A percentile compares a stretch with the other conserved stretches of the same genome.
Evolutionary conservation across 2,888 invertebrate genomes (phyloP).

Genomic region (Protophormia terraenovae): DNA sequence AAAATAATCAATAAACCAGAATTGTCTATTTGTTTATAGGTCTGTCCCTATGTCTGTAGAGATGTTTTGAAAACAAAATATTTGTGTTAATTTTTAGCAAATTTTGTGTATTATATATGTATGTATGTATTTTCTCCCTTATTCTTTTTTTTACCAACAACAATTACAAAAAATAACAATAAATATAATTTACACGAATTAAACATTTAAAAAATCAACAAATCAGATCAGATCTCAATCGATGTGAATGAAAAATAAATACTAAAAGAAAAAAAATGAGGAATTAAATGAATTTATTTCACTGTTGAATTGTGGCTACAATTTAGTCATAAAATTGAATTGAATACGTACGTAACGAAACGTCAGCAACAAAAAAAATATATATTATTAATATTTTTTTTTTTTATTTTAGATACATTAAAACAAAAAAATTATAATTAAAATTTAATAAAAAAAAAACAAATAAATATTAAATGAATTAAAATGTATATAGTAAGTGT

Average conservation of each 20-base stretch:
- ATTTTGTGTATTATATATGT: constrained; percentile 13
- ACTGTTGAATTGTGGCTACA: constrained; percentile 56
- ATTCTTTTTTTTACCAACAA: constrained; percentile 14
- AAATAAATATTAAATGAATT: neutral
- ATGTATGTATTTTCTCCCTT: constrained; percentile 15
- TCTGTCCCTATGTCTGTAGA: neutral
- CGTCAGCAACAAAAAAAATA: constrained; percentile 27
- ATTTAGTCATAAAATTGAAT: constrained; percentile 63
- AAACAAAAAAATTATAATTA: neutral
- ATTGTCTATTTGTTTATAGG: neutral
- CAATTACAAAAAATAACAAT: constrained; percentile 35
- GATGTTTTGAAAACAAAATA: constrained; percentile 33
- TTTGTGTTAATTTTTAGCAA: constrained; percentile 64
- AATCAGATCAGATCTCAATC: constrained; percentile 63
- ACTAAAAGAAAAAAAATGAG: constrained; percentile 4
- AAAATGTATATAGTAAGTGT: constrained; percentile 59
- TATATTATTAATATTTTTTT: constrained; percentile 11
- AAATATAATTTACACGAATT: constrained; percentile 65
- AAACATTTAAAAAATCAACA: constrained; percentile 64
- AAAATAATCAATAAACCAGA: constrained; percentile 25
- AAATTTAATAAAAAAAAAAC: constrained; percentile 11
- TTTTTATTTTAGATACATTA: neutral
- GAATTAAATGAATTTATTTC: constrained; percentile 66
- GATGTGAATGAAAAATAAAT: constrained; percentile 15
- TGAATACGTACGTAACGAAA: constrained; percentile 57